Percentiles rank a stretch among this genome's conserved stretches.
Conservation (phyloP, 2,113 vertebrate genomes). For the Pipa parva region DNA sequence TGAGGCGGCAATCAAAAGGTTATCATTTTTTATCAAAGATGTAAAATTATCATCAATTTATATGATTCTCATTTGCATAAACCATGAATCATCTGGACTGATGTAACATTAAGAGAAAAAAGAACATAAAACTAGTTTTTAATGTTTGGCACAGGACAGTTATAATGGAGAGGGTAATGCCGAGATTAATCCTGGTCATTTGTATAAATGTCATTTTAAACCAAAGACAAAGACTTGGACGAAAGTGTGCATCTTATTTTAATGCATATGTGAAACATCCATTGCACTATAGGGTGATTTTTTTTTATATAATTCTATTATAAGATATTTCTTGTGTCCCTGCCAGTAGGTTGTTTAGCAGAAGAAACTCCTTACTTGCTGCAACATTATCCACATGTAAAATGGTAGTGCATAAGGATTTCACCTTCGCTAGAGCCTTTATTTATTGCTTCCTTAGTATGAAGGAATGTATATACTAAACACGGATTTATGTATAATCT, state of each 20-base stretch:
- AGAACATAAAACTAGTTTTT: constrained; percentile 31
- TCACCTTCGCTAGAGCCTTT: no score
- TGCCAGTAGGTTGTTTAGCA: no score
- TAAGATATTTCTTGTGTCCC: no score
- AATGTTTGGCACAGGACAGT: constrained; percentile 28
- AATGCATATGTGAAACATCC: no score
- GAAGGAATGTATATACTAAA: no score
- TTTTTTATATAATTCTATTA: no score
- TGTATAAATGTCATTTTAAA: constrained; percentile 35
- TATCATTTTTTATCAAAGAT: constrained; percentile 41
- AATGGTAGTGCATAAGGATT: no score
- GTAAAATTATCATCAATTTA: constrained; percentile 40
- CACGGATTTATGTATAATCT: no score
- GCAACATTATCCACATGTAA: no score
- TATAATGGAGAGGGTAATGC: constrained; percentile 24
- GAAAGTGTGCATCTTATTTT: not conserved
- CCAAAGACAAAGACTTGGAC: constrained; percentile 1
- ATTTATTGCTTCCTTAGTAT: no score
- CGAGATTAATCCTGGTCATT: constrained; percentile 19
- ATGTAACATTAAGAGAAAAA: constrained; percentile 10
- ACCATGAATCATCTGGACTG: constrained; percentile 28
- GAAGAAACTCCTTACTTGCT: no score
- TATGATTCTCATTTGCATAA: constrained; percentile 34
- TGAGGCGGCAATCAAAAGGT: constrained; percentile 25
- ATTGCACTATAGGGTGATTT: no score